Base-by-base conservation (phyloP, 2,113 vertebrate genomes). In the Dicerorhinus sumatrensis region DNA sequence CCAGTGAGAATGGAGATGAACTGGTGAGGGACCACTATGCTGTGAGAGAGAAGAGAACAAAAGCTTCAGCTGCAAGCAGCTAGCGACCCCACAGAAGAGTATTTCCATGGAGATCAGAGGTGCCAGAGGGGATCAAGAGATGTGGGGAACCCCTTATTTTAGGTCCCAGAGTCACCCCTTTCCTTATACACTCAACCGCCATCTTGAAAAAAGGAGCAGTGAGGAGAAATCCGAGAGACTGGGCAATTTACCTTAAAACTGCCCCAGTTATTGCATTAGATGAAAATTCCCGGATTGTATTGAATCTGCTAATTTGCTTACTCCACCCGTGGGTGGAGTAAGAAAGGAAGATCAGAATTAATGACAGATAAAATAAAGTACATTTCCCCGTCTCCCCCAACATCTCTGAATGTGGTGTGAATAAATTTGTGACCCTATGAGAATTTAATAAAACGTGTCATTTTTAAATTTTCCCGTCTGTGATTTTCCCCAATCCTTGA, bases 231-330 rank as follows among this genome's bases (percentile, higher is more conserved):
- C 60, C 23, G n/a, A 95, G 77, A 65, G 62, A 36, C 3, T 6
- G 69, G 56, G 25, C 58, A 31, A 17, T 79, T 94, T 46, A 31
- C 7, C 76, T 91, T 36, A 70, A 77, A 56, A 69, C 62, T 20
- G 51, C 60, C 92, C 60, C 20, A 25, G 20, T 73, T 73, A 96
- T 5, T 48, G 8, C 17, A 89, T 85, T 56, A 58, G 56, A 56
- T 13, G 60, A 60, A 85, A 88, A 56, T 29, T 90, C n/a, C 33
- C 42, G 46, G 14, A 65, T 39, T 89, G 31, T 54, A 36, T 9
- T 20, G 23, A 79, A 67, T 86, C 48, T 58, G 72, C 12, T 87
- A 89, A 84, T 77, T 91, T 89, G 76, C 85, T 91, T 87, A 93
- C 9, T 76, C 63, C 17, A 11, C 20, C 20, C 72, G 73, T 39